Conservation (phyloP, 53 echinoderm and acorn worm species). For the Temnopleurus reevesii region DNA sequence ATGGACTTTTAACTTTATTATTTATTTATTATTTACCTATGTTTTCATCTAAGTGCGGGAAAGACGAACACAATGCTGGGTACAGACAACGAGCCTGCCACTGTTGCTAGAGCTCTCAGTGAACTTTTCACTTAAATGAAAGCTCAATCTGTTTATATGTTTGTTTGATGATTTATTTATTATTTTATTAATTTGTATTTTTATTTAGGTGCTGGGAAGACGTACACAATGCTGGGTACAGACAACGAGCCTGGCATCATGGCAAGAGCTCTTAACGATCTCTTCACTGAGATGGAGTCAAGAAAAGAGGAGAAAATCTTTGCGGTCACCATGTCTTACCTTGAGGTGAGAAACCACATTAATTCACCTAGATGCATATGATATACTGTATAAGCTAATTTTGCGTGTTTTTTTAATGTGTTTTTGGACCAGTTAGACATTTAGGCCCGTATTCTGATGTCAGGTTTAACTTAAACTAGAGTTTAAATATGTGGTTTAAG, state of each 20-base stretch:
- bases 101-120: too few relatives aligned
- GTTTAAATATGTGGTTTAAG: too few relatives aligned
- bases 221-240: conserved; percentile 95
- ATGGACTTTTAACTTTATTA: not conserved
- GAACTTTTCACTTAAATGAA: too few relatives aligned
- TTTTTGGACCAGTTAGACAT: too few relatives aligned
- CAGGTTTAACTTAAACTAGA: too few relatives aligned
- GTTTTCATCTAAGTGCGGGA: too few relatives aligned
- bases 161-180: not conserved
- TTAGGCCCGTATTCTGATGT: too few relatives aligned
- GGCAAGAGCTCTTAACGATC: conserved; percentile 94
- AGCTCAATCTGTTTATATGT: not conserved
- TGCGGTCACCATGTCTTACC: conserved; percentile 92
- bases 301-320: conserved; percentile 84
- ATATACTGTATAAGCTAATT: too few relatives aligned
- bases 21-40: not conserved
- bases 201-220: conserved; percentile 92
- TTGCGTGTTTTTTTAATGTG: too few relatives aligned
- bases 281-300: conserved; percentile 87
- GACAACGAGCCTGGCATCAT: conserved; percentile 94
- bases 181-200: not conserved
- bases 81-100: too few relatives aligned
- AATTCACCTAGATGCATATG: too few relatives aligned
- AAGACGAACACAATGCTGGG: too few relatives aligned
- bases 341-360: conserved; percentile 76